Conservation (phyloP, 2,113 vertebrate genomes). For the Seriola dumerili region DNA sequence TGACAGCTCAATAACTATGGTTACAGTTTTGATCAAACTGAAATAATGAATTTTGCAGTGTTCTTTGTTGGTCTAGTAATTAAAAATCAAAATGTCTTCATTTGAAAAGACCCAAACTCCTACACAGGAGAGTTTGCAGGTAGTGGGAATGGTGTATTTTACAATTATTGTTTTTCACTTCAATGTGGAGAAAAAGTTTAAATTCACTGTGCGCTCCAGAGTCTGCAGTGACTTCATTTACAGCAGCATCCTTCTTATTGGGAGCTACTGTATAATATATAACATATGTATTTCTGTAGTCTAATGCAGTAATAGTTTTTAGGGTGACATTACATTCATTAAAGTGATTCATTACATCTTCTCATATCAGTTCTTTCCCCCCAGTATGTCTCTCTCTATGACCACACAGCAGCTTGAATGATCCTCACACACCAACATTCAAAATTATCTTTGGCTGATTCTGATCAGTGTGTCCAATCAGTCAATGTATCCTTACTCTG, state of each 20-base stretch:
- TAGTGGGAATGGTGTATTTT: background rate
- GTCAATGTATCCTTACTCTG: background rate
- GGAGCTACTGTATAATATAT: background rate
- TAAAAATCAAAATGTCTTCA: no score
- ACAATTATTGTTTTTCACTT: background rate
- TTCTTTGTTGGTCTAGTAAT: background rate
- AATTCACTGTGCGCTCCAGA: background rate
- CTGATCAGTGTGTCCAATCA: background rate
- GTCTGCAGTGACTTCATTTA: background rate
- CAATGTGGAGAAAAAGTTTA: background rate
- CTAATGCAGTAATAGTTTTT: background rate
- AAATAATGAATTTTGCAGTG: background rate
- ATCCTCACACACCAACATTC: background rate
- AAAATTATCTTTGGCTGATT: slow-evolving; percentile 1
- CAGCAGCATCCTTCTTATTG: background rate
- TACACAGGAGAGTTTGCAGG: background rate
- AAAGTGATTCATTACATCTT: slow-evolving; percentile 3
- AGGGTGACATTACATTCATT: background rate
- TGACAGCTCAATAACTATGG: background rate
- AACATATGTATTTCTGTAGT: background rate
- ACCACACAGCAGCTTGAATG: background rate
- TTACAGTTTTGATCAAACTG: background rate
- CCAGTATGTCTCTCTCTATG: no score
- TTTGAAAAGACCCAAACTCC: background rate
- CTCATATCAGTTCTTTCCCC: background rate